Percentiles rank a stretch among this genome's conserved stretches.
phyloP scores from a whole-genome alignment of 2,113 vertebrate genomes.

The Cephalophus harveyi region DNA sequence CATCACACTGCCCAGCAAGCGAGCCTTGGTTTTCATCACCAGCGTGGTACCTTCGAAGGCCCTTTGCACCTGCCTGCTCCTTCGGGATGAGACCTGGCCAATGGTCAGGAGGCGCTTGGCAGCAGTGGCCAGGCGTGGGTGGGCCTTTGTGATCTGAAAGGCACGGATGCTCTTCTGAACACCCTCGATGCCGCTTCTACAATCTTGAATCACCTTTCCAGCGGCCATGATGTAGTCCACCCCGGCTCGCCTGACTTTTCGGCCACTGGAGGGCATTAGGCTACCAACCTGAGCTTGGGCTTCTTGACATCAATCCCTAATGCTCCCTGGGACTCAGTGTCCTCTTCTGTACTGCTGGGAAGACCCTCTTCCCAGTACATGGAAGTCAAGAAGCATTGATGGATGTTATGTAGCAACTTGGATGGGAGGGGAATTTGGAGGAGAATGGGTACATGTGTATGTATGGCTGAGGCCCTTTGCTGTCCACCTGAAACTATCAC shows the following conservation, averaged over 20 bases:
- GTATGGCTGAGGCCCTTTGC: too few relatives aligned
- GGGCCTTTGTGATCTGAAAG: not conserved
- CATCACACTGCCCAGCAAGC: accelerated
- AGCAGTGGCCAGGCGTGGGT: not conserved
- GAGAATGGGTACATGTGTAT: too few relatives aligned
- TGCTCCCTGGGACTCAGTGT: too few relatives aligned
- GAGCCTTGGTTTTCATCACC: not conserved
- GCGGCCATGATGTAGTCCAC: accelerated
- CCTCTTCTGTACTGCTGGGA: too few relatives aligned
- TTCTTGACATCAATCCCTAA: too few relatives aligned
- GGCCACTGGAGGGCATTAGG: accelerated
- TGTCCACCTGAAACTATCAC: too few relatives aligned
- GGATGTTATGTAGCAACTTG: too few relatives aligned
- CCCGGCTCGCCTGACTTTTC: accelerated
- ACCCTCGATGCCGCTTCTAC: accelerated
- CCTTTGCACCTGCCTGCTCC: not conserved
- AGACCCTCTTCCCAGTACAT: too few relatives aligned
- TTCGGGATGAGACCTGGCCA: accelerated
- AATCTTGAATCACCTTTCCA: accelerated
- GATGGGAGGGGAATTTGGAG: too few relatives aligned
- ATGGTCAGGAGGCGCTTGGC: not conserved
- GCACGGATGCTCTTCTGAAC: not conserved
- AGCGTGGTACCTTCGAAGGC: not conserved
- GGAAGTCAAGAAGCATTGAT: too few relatives aligned
- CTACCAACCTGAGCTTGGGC: not conserved